Percentiles rank a stretch among this genome's conserved stretches.
phyloP scores from a whole-genome alignment of 2,113 vertebrate species.

The Rhinolophus sinicus region DNA sequence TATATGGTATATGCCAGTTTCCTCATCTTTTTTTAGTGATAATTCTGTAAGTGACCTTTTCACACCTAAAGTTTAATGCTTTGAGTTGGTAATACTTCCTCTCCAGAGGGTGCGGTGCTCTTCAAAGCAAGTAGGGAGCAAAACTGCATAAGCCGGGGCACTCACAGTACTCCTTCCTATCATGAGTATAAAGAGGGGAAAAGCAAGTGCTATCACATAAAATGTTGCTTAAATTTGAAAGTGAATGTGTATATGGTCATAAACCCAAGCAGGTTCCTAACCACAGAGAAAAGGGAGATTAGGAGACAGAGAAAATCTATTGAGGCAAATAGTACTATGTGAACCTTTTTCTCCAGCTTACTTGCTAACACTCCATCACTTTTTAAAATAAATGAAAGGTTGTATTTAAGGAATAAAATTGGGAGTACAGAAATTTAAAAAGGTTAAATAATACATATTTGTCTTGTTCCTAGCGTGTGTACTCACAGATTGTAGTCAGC shows the following conservation, averaged over 20 bases:
- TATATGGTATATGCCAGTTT: not conserved
- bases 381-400: constrained; percentile 71
- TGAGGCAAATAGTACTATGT: constrained; percentile 38
- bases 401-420: constrained; percentile 60
- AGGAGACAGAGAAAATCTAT: not conserved
- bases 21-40: not conserved
- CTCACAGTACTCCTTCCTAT: not conserved
- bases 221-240: constrained; percentile 34
- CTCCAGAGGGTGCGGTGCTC: not conserved
- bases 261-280: constrained; percentile 51
- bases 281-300: constrained; percentile 38
- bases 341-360: not conserved
- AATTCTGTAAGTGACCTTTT: not conserved
- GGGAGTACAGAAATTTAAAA: constrained; percentile 64
- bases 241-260: constrained; percentile 49
- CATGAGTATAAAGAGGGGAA: not conserved
- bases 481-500: constrained; percentile 36
- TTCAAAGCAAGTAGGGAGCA: not conserved
- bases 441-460: constrained; percentile 63
- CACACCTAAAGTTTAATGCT: not conserved
- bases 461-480: constrained; percentile 55
- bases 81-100: not conserved
- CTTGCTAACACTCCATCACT: not conserved
- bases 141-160: not conserved
- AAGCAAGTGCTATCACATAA: constrained; percentile 40